Evolutionary conservation across 2,888 invertebrate species (phyloP).

Genomic region (Leptinotarsa rubiginosa): DNA sequence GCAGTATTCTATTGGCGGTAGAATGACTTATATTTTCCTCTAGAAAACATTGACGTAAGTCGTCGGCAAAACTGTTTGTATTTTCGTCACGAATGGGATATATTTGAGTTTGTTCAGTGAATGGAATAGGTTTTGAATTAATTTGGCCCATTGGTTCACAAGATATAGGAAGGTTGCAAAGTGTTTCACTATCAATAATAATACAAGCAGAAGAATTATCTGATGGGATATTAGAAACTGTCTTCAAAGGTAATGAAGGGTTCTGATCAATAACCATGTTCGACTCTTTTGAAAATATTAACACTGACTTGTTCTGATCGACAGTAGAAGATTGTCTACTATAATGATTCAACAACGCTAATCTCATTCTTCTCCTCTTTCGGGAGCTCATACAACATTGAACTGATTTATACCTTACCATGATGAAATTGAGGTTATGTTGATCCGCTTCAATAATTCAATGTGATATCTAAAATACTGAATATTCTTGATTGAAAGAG

Average conservation of each 20-base stretch:
- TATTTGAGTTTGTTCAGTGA: conserved; percentile 13
- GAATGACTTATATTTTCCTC: conserved; percentile 21
- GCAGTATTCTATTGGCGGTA: conserved; percentile 8
- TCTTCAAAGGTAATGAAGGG: not conserved
- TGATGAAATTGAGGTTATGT: not conserved
- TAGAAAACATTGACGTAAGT: not conserved
- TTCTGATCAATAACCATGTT: not conserved
- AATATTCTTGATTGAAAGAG: not conserved
- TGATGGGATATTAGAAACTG: not conserved
- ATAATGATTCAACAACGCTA: not conserved
- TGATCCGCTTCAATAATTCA: not conserved
- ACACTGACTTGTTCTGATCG: not conserved
- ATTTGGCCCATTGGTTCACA: not conserved
- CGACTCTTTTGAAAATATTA: not conserved
- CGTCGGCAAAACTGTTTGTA: conserved; percentile 7
- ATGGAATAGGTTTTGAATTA: not conserved
- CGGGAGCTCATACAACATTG: conserved; percentile 10
- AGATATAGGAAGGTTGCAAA: not conserved
- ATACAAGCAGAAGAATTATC: not conserved
- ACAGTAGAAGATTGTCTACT: not conserved
- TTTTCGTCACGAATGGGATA: not conserved
- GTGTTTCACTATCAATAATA: not conserved
- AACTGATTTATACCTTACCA: conserved; percentile 10
- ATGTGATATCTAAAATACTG: too few species aligned
- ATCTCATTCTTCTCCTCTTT: conserved; percentile 8